A percentile compares a stretch with the other conserved stretches of the same genome.
phyloP scores from a whole-genome alignment of 2,113 vertebrate species.

The Lycocorax pyrrhopterus region DNA sequence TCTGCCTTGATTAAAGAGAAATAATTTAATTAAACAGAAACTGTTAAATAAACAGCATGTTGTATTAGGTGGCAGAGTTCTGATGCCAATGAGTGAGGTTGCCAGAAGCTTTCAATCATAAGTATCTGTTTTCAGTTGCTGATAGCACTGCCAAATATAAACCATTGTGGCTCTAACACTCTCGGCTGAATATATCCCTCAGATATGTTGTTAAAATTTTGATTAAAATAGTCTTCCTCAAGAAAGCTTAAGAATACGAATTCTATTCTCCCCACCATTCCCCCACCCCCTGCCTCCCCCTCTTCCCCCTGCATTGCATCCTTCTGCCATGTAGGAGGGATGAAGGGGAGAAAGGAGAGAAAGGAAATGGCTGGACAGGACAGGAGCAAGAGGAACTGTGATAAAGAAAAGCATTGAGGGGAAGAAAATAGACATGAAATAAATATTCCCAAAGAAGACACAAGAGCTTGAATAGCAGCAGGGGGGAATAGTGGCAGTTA shows the following conservation, averaged over 20 bases:
- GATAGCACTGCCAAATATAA: neutral
- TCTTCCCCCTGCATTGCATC: neutral
- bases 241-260: neutral
- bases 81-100: neutral
- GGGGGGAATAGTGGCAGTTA: neutral
- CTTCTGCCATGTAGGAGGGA: neutral
- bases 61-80: neutral
- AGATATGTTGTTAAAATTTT: neutral
- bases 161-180: neutral
- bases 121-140: neutral
- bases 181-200: neutral
- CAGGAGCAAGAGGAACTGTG: neutral
- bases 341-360: neutral
- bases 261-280: neutral
- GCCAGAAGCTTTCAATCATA: slow-evolving; percentile 32
- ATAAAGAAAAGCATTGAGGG: neutral
- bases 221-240: neutral
- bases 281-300: rapidly evolving
- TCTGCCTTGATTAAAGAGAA: slow-evolving; percentile 29
- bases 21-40: slow-evolving; percentile 50
- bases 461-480: neutral
- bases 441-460: neutral
- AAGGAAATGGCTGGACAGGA: neutral
- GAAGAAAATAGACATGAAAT: neutral
- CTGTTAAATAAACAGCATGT: slow-evolving; percentile 33